phyloP scores from a whole-genome alignment of 2,113 vertebrate species.

The Daubentonia madagascariensis region DNA sequence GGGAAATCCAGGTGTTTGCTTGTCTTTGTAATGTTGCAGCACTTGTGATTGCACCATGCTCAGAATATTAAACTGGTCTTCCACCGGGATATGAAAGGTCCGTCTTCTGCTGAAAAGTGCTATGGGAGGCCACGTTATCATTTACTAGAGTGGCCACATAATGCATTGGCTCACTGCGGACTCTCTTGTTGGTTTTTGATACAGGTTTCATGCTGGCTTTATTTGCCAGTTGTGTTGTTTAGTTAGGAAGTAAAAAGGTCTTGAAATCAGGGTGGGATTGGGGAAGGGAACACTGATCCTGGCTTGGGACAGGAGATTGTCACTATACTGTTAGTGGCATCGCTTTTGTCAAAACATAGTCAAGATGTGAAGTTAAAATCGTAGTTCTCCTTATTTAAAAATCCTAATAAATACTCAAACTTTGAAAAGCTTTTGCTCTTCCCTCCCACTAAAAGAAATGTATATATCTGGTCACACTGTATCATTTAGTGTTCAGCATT shows the following conservation, averaged over 20 bases:
- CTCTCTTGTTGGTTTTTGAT: constrained; percentile 52
- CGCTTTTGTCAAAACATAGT: constrained; percentile 82
- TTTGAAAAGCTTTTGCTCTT: constrained; percentile 79
- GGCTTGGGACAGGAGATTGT: constrained; percentile 77
- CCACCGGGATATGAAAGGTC: neutral
- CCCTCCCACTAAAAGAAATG: constrained; percentile 37
- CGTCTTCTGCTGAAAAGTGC: neutral
- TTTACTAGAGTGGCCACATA: neutral
- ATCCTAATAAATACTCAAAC: constrained; percentile 79
- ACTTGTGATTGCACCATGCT: constrained; percentile 4
- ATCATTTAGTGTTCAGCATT: constrained; percentile 51
- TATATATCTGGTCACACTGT: constrained; percentile 41
- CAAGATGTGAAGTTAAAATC: constrained; percentile 85
- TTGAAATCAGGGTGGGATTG: constrained; percentile 21
- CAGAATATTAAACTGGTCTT: neutral
- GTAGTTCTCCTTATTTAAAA: constrained; percentile 83
- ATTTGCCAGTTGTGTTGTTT: constrained; percentile 81
- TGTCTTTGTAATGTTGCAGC: constrained; percentile 59
- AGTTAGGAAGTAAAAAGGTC: constrained; percentile 72
- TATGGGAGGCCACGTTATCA: neutral
- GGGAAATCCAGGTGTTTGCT: constrained; percentile 8
- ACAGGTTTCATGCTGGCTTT: constrained; percentile 79
- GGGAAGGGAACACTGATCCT: constrained; percentile 76
- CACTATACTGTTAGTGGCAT: constrained; percentile 72
- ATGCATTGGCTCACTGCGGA: constrained; percentile 34